These are phyloP conservation scores for Oreochromis grahami DNA, from an alignment of 2,797 vertebrate genomes.

Conservation along the genomic window DNA sequence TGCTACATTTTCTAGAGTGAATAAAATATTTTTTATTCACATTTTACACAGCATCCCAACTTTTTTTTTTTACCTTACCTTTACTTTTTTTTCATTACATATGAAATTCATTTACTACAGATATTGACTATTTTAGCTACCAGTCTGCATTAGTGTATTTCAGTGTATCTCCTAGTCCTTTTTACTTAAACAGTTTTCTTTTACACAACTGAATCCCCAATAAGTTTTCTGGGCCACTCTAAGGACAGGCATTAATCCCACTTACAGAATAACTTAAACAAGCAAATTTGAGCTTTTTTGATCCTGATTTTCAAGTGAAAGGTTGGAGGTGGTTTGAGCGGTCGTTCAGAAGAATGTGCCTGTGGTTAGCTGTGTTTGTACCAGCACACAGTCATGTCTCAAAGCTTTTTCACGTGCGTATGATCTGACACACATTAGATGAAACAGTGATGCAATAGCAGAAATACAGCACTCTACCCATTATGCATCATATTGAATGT, in stretches of 20 bases:
- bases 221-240: background rate
- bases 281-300: background rate
- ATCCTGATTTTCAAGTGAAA: background rate
- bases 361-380: background rate
- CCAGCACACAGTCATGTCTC: background rate
- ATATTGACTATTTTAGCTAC: background rate
- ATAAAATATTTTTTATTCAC: background rate
- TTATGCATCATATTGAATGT: background rate
- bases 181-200: background rate
- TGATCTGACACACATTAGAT: background rate
- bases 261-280: background rate
- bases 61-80: background rate
- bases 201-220: background rate
- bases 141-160: background rate
- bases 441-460: background rate
- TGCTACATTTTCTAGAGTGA: background rate
- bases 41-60: background rate
- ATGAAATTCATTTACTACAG: background rate
- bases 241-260: background rate
- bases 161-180: background rate
- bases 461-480: background rate
- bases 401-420: background rate
- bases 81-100: no score
- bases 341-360: background rate
- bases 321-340: background rate